Evolutionary conservation across 92 coral and sea anemone species (phyloP), one percentile per base, ranked within the genome.

Genomic region (Epizoanthus stellaris): DNA sequence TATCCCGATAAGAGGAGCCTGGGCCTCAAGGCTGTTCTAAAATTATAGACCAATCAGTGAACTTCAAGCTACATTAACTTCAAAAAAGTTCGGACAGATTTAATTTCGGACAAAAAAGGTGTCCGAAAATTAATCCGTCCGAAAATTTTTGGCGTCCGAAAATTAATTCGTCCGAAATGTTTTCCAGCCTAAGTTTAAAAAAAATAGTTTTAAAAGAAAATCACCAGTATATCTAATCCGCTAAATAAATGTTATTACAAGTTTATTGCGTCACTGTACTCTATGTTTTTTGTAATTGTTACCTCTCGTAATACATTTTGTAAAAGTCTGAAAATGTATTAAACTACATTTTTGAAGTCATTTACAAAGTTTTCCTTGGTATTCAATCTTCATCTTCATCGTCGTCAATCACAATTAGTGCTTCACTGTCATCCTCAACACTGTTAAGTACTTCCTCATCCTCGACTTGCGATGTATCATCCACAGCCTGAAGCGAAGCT

Each of bases 401-500:
- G 23, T 61, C 66, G 23, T 61, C 66, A 61, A 61, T 11, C 17
- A 61, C 66, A 61, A 61, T 61, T 68, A 68, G 47, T 68, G 42
- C 49, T 68, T 68, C 54, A 68, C 73, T 68, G 73, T 68, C 73
- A 68, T 34, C 38, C 25, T 67, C 72, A 67, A 67, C 72, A 30
- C 36, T 30, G 36, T 30, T 30, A 30, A 30, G 36, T 38, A 34
- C 49, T n/a, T 68, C 73, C 19, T 69, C 74, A 20, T 43, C 74
- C 74, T 69, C 74, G 38, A 69, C 74, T 34, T 34, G 74, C n/a
- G 74, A 68, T 68, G 74, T 68, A 69, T 69, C 74, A 69, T 69
- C 74, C 17, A 69, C 74, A 69, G 54, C 21, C 74, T 69, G 74
- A 69, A 69, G 74, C 42, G 25, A 69, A 69, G 38, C 53, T 68